Base-by-base conservation (phyloP, 1,140 invertebrate species). In the Heliothis virescens region DNA sequence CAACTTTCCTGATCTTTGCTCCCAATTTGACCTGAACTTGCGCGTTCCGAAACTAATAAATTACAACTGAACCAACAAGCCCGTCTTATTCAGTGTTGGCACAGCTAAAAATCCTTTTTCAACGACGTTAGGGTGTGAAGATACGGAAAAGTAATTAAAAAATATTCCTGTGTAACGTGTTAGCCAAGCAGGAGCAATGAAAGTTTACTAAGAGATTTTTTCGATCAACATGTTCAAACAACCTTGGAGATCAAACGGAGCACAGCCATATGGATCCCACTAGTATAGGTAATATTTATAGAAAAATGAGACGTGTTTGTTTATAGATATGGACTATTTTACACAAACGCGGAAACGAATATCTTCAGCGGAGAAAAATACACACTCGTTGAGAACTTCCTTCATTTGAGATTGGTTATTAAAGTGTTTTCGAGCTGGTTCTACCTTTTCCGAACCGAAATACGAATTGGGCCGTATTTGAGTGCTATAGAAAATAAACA, bases 161-260 rank as follows among this genome's bases (percentile, higher is more conserved):
- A 53, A 55, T 15, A 73, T 73, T n/a, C 29, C 26, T 57, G n/a
- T 57, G 52, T 16, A 72, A 47, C 69, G 16, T 26, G 52, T 26
- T 18, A 73, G 53, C 53, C 53, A 47, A 73, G 52, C 52, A 73
- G 18, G 34, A 29, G 53, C 41, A 73, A 41, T 53, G 57, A 57
- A 73, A 73, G 71, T 73, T 73, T 73, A 73, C 71, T 59, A 3
- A 29, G 26, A 59, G 53, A 55, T 41, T 73, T 73, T 41, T 73
- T 73, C 71, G 26, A 73, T 73, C 59, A 41, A 73, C 29, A 18
- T 13, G 50, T 57, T 29, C 52, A 59, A 55, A 73, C 26, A 29
- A 21, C 18, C 50, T 71, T 53, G n/a, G 13, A 74, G 72, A 74
- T 74, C 72, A 74, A 74, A 74, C 48, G 57, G 41, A 74, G 10